A percentile compares a stretch with the other conserved stretches of the same genome.
Evolutionary conservation across 2,888 invertebrate species (phyloP).

Genomic region (Synergus gifuensis): DNA sequence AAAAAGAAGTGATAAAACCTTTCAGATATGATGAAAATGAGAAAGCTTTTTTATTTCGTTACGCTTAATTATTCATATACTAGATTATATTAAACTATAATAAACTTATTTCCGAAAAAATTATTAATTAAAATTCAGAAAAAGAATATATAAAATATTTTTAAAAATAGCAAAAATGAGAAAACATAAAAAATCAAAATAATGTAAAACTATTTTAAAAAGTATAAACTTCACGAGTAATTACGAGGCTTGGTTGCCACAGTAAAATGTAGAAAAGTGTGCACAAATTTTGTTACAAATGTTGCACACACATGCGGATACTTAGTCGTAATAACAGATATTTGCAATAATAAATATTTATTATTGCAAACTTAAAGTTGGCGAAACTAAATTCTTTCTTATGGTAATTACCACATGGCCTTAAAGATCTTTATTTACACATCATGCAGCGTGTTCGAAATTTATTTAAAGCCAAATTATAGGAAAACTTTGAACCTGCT

Average conservation of each 20-base stretch:
- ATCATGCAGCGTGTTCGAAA: not conserved
- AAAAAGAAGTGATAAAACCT: not conserved
- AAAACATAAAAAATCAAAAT: not conserved
- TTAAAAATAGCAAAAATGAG: not conserved
- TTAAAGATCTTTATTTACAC: not conserved
- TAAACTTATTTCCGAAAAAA: not conserved
- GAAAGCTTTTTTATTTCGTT: not conserved
- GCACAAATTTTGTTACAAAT: not conserved
- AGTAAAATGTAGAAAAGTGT: not conserved
- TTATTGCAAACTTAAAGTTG: no score
- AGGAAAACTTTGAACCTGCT: not conserved
- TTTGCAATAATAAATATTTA: not conserved
- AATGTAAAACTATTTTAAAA: not conserved
- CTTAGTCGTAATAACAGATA: not conserved
- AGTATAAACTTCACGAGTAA: not conserved
- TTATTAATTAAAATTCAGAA: not conserved
- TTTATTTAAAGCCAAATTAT: not conserved
- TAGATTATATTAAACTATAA: not conserved
- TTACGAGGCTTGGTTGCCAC: not conserved
- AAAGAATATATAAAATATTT: not conserved
- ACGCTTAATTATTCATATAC: not conserved
- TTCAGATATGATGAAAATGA: not conserved
- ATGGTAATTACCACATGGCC: not conserved
- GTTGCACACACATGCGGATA: conserved; percentile 20
- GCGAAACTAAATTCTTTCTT: no score